Base-by-base conservation (phyloP, 2,888 invertebrate genomes). In the Folsomia manolachei region DNA sequence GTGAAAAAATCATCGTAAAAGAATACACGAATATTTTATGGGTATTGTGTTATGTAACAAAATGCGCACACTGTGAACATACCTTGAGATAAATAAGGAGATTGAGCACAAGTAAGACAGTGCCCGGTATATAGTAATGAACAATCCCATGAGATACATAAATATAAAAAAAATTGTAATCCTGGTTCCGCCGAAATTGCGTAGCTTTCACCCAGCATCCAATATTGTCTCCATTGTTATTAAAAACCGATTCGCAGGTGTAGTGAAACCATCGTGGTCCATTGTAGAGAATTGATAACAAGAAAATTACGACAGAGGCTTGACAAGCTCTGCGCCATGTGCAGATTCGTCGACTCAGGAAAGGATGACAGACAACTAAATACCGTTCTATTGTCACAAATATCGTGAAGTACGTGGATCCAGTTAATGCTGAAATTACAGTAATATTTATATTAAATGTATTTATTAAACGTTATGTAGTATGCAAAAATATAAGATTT, bases 361-460 rank as follows among this genome's bases (percentile, higher is more conserved):
- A 70, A 14, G 74, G 72, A 2, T 63, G 71, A 65, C 71, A 73
- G 1, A 78, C 72, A 0, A 72, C 74, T 1, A 75, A 25, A 24
- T 74, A 78, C n/a, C 77, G 61, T 60, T 80, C 80, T 11, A 75
- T 21, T 2, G 80, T 75, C 1, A 80, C 72, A 27, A 76, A 76
- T 52, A 80, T 24, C 0, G 75, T 80, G 23, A 75, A 78, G 25
- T 69, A 76, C 21, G 75, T 71, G 0, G 77, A 76, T 2, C 76
- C 75, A 7, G 73, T 72, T n/a, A 76, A 61, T 60, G 73, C 79
- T 80, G 19, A 60, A 60, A 7, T n/a, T n/a, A 60, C 7, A 60
- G 9, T 21, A 60, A 60, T n/a, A 25, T 63, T 11, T 26, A 24
- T 4, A 14, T 63, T 4, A 24, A 63, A 25, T 63, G 9, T 24